Evolutionary conservation across 2,888 invertebrate species (phyloP).

Genomic region (Incurvaria masculella): DNA sequence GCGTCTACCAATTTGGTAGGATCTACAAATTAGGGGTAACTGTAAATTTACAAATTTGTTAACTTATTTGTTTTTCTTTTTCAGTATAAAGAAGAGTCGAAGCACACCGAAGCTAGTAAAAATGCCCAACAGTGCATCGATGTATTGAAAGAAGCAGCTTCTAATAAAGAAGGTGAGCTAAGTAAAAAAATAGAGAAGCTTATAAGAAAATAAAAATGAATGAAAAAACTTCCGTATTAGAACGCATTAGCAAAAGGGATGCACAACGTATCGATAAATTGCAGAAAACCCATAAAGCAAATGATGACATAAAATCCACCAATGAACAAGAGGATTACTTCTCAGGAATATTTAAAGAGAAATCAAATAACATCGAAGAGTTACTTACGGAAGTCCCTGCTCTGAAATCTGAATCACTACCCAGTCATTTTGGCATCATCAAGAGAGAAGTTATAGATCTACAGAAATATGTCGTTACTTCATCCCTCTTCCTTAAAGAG

Average conservation of each 20-base stretch:
- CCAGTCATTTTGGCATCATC: slow-evolving; percentile 64
- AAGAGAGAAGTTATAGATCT: slow-evolving; percentile 69
- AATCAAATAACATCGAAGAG: slow-evolving; percentile 62
- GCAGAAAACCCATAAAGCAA: slow-evolving; percentile 62
- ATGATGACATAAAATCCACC: slow-evolving; percentile 58
- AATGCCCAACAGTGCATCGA: slow-evolving; percentile 27
- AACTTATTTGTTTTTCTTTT: slow-evolving; percentile 19
- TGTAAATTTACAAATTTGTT: too few species aligned
- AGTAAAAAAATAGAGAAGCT: slow-evolving; percentile 47
- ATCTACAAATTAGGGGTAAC: too few species aligned
- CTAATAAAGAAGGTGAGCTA: slow-evolving; percentile 40
- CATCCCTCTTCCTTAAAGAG: slow-evolving; percentile 75
- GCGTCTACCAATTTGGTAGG: too few species aligned
- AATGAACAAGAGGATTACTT: slow-evolving; percentile 71
- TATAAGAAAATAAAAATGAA: slow-evolving; percentile 43
- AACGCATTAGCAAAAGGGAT: slow-evolving; percentile 54
- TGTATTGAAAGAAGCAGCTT: slow-evolving; percentile 48
- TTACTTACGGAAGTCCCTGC: slow-evolving; percentile 51
- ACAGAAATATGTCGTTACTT: slow-evolving; percentile 76
- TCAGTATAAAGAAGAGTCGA: slow-evolving; percentile 37
- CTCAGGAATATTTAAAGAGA: slow-evolving; percentile 63
- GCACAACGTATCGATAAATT: slow-evolving; percentile 63
- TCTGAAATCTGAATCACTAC: slow-evolving; percentile 48
- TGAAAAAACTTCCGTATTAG: slow-evolving; percentile 42
- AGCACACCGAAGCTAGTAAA: slow-evolving; percentile 35